phyloP scores from a whole-genome alignment of 2,888 invertebrate genomes.

The Seladonia tumulorum region DNA sequence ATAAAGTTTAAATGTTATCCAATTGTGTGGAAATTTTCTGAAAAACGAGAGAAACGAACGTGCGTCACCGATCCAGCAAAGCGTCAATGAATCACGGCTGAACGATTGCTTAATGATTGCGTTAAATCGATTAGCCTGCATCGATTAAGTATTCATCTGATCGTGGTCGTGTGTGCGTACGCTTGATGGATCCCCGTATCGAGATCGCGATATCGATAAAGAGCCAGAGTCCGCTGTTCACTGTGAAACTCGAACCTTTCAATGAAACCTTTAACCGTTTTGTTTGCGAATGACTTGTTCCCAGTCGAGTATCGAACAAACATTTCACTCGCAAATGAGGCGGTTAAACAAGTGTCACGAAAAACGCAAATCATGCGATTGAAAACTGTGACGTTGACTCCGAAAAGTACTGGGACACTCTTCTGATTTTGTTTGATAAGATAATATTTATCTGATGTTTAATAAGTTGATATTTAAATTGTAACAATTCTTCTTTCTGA shows the following conservation, averaged over 20 bases:
- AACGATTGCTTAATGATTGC: slow-evolving; percentile 59
- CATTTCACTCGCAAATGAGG: neutral
- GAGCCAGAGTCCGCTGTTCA: slow-evolving; percentile 22
- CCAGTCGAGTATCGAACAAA: neutral
- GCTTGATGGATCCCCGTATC: slow-evolving; percentile 39
- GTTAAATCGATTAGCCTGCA: slow-evolving; percentile 59
- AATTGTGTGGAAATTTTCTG: slow-evolving; percentile 5
- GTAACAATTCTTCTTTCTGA: too few relatives aligned
- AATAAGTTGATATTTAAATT: too few relatives aligned
- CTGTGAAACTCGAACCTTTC: slow-evolving; percentile 31
- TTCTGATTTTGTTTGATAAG: too few relatives aligned
- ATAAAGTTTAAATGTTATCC: neutral
- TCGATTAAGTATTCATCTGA: slow-evolving; percentile 46
- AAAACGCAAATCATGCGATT: too few relatives aligned
- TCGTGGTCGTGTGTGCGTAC: slow-evolving; percentile 32
- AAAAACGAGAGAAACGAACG: neutral
- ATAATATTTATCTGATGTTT: too few relatives aligned
- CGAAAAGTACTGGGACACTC: too few relatives aligned
- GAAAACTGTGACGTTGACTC: neutral
- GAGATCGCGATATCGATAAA: slow-evolving; percentile 35
- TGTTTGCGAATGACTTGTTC: neutral
- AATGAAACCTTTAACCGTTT: slow-evolving; percentile 1
- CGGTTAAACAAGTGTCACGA: neutral
- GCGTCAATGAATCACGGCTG: slow-evolving; percentile 37
- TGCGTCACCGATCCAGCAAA: neutral